phyloP scores from a whole-genome alignment of 2,113 vertebrate species.

The Orientallactaga bullata region DNA sequence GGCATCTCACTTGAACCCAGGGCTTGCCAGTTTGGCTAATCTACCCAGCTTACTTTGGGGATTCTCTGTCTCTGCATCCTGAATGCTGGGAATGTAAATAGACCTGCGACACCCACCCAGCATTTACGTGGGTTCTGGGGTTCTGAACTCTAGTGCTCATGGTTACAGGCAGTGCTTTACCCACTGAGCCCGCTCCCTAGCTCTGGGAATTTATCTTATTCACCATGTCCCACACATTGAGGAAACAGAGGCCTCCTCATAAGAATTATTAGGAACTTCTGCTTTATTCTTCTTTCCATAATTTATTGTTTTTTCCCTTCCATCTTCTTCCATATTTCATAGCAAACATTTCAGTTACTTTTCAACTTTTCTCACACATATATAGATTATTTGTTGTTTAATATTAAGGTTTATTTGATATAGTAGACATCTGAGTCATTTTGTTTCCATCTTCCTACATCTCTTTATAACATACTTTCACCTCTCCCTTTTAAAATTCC shows the following conservation, averaged over 20 bases:
- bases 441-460: neutral
- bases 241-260: neutral
- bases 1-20: no score
- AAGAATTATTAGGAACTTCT: neutral
- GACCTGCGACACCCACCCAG: no score
- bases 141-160: no score
- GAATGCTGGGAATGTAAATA: no score
- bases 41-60: no score
- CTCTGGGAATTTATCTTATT: neutral
- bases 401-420: slow-evolving; percentile 42
- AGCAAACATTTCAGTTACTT: neutral
- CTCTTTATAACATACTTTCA: neutral
- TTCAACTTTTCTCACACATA: neutral
- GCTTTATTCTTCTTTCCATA: neutral
- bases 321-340: slow-evolving; percentile 1
- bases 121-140: no score
- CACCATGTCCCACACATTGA: neutral
- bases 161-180: no score
- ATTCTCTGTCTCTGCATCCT: no score
- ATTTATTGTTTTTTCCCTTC: neutral
- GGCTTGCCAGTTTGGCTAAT: no score
- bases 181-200: no score
- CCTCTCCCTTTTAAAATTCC: neutral
- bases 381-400: slow-evolving; percentile 12
- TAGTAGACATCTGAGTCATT: slow-evolving; percentile 5